Conservation (phyloP, 2,888 invertebrate species). For the Pachydiplax longipennis region DNA sequence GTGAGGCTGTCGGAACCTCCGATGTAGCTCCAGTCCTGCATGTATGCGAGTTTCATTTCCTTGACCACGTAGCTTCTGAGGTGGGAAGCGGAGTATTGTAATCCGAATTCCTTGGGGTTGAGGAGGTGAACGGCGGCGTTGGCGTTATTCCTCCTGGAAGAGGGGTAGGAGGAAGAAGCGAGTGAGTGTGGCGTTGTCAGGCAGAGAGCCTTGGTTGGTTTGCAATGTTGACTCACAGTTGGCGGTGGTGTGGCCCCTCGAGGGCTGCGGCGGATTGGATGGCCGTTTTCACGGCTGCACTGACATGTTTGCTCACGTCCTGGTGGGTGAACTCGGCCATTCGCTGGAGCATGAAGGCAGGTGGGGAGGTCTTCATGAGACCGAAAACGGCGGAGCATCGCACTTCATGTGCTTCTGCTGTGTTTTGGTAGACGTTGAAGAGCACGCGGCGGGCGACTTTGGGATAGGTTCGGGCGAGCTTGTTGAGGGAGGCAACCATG, state of each 20-base stretch:
- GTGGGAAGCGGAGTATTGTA: slow-evolving; percentile 52
- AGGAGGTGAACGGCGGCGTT: slow-evolving; percentile 59
- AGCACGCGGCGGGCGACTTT: slow-evolving; percentile 65
- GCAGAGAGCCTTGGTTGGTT: no score
- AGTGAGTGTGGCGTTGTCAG: background rate
- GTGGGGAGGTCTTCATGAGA: slow-evolving; percentile 69
- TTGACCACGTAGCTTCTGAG: slow-evolving; percentile 51
- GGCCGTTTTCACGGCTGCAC: slow-evolving; percentile 70
- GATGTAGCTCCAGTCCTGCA: slow-evolving; percentile 59
- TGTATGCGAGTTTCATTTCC: slow-evolving; percentile 60
- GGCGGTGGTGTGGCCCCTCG: slow-evolving; percentile 58
- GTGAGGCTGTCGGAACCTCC: slow-evolving; percentile 66
- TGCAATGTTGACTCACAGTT: slow-evolving; percentile 65
- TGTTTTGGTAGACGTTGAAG: slow-evolving; percentile 72
- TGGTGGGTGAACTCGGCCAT: slow-evolving; percentile 74
- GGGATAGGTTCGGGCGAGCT: slow-evolving; percentile 64
- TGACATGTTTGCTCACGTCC: slow-evolving; percentile 71
- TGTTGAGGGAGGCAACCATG: slow-evolving; percentile 68
- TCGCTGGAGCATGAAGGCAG: slow-evolving; percentile 69
- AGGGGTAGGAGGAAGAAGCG: background rate
- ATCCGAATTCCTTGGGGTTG: slow-evolving; percentile 55
- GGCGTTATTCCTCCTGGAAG: slow-evolving; percentile 59
- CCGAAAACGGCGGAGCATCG: slow-evolving; percentile 70
- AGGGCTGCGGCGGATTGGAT: slow-evolving; percentile 67
- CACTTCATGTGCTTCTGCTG: slow-evolving; percentile 70